phyloP scores from a whole-genome alignment of 2,888 invertebrate species.

The Eudasyphora cyanicolor region DNA sequence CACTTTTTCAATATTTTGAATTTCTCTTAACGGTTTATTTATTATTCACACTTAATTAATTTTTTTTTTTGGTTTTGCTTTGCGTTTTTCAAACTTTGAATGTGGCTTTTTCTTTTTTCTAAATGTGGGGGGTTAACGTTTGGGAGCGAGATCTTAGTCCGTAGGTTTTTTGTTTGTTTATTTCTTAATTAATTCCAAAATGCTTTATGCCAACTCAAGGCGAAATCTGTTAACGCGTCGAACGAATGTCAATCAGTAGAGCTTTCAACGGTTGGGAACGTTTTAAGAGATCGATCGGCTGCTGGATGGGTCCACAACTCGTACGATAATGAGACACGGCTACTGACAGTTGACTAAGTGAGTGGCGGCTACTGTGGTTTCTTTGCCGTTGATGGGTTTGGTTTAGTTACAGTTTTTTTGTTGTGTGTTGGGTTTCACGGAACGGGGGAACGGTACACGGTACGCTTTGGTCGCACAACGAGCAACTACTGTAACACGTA shows the following conservation, averaged over 20 bases:
- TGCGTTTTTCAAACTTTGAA: neutral
- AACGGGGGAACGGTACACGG: constrained; percentile 43
- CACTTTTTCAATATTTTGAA: neutral
- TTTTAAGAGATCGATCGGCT: neutral
- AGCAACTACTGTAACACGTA: constrained; percentile 63
- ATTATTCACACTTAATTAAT: neutral
- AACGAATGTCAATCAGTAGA: neutral
- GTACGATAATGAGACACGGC: constrained; percentile 11
- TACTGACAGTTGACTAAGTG: constrained; percentile 36
- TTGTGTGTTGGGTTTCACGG: constrained; percentile 29
- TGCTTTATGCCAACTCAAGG: neutral
- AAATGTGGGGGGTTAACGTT: neutral
- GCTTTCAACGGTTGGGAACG: neutral
- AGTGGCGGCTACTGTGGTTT: constrained; percentile 41
- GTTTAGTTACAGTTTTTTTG: constrained; percentile 28
- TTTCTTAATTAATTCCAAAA: neutral
- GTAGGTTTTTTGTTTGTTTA: neutral
- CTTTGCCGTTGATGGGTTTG: constrained; percentile 15
- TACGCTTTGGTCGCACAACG: constrained; percentile 32
- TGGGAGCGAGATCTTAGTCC: neutral
- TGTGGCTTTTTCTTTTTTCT: neutral
- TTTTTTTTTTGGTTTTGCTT: neutral
- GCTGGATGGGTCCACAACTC: constrained; percentile 53
- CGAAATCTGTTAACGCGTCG: neutral
- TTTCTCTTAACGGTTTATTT: neutral